Evolutionary conservation across 2,113 vertebrate species (phyloP), one percentile per base, ranked within the genome.

Genomic region (Gnathonemus echidnorhynchus): DNA sequence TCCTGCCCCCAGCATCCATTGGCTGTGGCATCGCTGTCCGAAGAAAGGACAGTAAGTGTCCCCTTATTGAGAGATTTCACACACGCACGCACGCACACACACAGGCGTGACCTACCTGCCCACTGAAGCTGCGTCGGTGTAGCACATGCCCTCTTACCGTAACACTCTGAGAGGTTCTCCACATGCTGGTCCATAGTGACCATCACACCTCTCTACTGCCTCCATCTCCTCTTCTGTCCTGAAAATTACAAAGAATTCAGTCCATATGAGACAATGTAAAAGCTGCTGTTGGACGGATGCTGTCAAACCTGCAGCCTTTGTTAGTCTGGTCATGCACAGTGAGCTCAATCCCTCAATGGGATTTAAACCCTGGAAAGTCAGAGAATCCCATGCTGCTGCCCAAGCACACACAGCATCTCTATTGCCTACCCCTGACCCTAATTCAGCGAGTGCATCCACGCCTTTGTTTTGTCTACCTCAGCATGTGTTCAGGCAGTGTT

Each of bases 11-110:
- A 95, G 94, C 66, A 93, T 98, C 93, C 95, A 93, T 0, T 99
- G 98, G 98, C 94, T 96, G 58, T 99, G 98, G 98, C 96, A 95
- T 89, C 97, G 96, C 52, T 99, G 98, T 92, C 96, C 95, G 3
- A 91, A 96, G 70, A 97, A 95, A 96, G 95, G 96, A 95, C 97
- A 96, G 98, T 99, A 97, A 95, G 97, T 95, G 93, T 88, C 66
- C 19, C 42, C 39, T 52, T 85, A 35, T 5, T 80, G 17, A 8
- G 9, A 27, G 35, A 80, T 58, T 31, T 31, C 49, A 45, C 21
- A 50, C 77, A 86, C 24, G 86, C 9, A 0, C 46, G 39, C 52
- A 62, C 50, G 27, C 53, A 66, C 13, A 58, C 80, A n/a, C 17
- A 56, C 19, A 19, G 21, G 19, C 13, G 11, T 53, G 46, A 45